A percentile compares a stretch with the other conserved stretches of the same genome.
Conservation (phyloP, 2,113 vertebrate species). For the Aramus guarauna region DNA sequence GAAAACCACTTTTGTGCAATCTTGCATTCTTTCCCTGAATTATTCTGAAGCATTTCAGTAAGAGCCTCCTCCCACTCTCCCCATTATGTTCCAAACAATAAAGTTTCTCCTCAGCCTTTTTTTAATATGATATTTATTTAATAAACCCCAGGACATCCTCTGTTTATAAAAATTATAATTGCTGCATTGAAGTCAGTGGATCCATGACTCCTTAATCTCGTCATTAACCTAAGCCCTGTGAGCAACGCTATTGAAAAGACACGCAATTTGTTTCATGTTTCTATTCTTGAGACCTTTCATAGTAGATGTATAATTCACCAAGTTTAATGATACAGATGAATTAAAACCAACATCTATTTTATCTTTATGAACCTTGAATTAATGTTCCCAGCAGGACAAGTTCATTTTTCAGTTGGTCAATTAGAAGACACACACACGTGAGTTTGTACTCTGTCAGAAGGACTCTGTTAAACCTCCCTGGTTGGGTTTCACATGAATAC, state of each 20-base stretch:
- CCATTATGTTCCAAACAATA: not conserved
- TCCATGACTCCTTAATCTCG: not conserved
- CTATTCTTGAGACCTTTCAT: not conserved
- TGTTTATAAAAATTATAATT: not conserved
- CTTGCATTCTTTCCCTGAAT: not conserved
- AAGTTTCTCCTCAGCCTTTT: not conserved
- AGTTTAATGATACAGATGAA: not conserved
- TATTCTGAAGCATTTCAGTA: not conserved
- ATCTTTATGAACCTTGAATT: not conserved
- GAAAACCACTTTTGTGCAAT: not conserved
- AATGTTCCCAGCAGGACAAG: not conserved
- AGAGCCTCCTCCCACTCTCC: not conserved
- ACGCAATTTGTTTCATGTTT: not conserved
- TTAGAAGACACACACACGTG: not conserved
- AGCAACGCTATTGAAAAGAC: not conserved
- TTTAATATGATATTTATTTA: not conserved
- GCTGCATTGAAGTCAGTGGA: not conserved
- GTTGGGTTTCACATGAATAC: not conserved
- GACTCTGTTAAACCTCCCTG: accelerated
- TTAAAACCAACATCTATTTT: not conserved
- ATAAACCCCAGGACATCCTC: not conserved
- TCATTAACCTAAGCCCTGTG: not conserved
- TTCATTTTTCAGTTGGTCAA: not conserved
- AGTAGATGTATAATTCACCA: not conserved
- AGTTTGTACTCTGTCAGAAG: not conserved